A percentile compares a stretch with the other conserved stretches of the same genome.
Evolutionary conservation across 2,113 vertebrate genomes (phyloP).

Genomic region (Clarias magur): DNA sequence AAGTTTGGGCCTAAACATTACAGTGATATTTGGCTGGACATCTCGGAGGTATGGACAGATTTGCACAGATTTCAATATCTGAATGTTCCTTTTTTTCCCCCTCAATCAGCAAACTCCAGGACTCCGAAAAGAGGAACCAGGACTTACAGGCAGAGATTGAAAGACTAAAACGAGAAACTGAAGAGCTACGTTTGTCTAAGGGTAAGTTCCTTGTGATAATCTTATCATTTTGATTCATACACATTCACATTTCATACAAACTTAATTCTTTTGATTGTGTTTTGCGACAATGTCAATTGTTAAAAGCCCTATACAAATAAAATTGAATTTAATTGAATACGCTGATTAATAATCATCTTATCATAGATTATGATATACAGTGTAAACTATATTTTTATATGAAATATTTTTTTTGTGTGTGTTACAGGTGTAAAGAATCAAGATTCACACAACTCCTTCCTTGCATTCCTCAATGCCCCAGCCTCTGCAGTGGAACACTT

Average conservation of each 20-base stretch:
- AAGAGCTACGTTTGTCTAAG: conserved; percentile 90
- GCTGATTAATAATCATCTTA: neutral
- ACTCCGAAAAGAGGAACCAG: conserved; percentile 88
- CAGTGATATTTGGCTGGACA: neutral
- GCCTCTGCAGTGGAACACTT: conserved; percentile 94
- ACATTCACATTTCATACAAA: too few species aligned
- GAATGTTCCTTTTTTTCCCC: conserved; percentile 23
- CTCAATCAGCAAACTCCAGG: conserved; percentile 88
- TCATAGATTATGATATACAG: too few species aligned
- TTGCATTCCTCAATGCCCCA: conserved; percentile 97
- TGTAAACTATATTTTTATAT: neutral
- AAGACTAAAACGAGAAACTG: conserved; percentile 88
- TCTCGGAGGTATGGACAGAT: neutral
- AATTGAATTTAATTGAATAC: too few species aligned
- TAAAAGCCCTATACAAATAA: too few species aligned
- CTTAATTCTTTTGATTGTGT: too few species aligned
- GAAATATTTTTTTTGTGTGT: conserved; percentile 50
- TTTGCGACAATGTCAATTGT: too few species aligned
- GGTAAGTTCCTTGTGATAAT: conserved; percentile 71
- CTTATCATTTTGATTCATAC: too few species aligned
- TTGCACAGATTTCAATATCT: neutral
- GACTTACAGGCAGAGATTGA: conserved; percentile 91
- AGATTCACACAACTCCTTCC: conserved; percentile 98
- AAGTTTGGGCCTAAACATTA: neutral
- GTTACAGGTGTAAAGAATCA: conserved; percentile 93